Base-by-base conservation (phyloP, 2,113 vertebrate species). In the Macrotus californicus region DNA sequence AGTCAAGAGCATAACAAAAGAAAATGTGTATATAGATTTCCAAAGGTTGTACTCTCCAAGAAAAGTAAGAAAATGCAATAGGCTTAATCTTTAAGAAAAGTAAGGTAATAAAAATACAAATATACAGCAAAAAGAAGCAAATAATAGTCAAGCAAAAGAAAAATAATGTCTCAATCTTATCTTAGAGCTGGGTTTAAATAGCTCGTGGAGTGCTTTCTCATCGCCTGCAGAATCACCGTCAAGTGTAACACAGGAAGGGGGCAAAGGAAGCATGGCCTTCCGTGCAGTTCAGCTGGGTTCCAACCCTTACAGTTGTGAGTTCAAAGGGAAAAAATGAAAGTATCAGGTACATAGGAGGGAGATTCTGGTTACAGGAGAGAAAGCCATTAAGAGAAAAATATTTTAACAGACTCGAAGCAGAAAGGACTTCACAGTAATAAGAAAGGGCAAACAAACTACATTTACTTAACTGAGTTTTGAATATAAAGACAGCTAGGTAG, bases 401-500 rank as follows among this genome's bases (percentile, higher is more conserved):
- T 46, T 91, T 82, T 91, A 89, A 67, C 31, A 85, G 31, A 91
- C 39, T 94, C 22, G 75, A n/a, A n/a, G 39, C 48, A 94, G 34
- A 86, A 86, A 95, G 29, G n/a, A 88, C 66, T 82, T 93, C 61
- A 66, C 4, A 39, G 43, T 92, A 81, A 43, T 94, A 81, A 87
- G 39, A 87, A 96, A 87, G 80, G 76, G 59, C 72, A 96, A 91
- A 94, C 29, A 96, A 90, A 76, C 3, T 19, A 91, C 43, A 64
- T 85, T 90, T 92, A 56, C 69, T 84, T 92, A 76, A 77, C 66
- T 43, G 52, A 75, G 21, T 85, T 88, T 93, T 84, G 3, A 18
- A 89, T 95, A 66, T 96, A 39, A 77, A 73, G 67, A 72, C 31
- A 46, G 6, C 61, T 15, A 81, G 5, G 24, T 69, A 73, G 69